A percentile compares a stretch with the other conserved stretches of the same genome.
These are phyloP conservation scores for Hepsetus odoe DNA, from an alignment of 2,113 vertebrate genomes.

Conservation along the genomic window DNA sequence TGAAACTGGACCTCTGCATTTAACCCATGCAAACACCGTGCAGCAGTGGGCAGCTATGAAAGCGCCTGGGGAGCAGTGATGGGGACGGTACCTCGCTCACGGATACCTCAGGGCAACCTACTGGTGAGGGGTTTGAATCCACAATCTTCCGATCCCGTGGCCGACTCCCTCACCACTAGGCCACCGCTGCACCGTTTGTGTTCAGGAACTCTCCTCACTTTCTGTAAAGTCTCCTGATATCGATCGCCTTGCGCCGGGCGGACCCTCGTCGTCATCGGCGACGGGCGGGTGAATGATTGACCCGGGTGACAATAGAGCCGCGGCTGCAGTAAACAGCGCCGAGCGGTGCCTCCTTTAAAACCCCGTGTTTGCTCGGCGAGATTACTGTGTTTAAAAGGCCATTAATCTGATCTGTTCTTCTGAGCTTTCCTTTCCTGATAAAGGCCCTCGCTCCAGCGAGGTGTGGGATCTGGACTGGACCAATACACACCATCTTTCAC, in stretches of 20 bases:
- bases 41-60: too few relatives aligned
- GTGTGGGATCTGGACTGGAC: neutral
- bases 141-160: too few relatives aligned
- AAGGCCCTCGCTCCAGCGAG: conserved; percentile 24
- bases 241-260: conserved; percentile 24
- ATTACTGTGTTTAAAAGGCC: conserved; percentile 39
- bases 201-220: neutral
- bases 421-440: conserved; percentile 22
- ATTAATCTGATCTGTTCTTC: conserved; percentile 37
- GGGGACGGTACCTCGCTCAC: too few relatives aligned
- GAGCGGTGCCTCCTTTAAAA: conserved; percentile 35
- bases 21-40: too few relatives aligned
- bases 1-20: too few relatives aligned
- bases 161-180: too few relatives aligned
- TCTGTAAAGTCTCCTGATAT: conserved; percentile 8
- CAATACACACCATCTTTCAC: neutral
- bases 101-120: too few relatives aligned
- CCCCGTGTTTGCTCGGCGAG: conserved; percentile 22
- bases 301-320: conserved; percentile 23
- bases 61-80: too few relatives aligned
- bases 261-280: neutral
- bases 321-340: conserved; percentile 33
- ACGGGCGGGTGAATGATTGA: conserved; percentile 47
- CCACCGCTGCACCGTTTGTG: neutral
- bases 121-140: too few relatives aligned